Evolutionary conservation across 2,888 invertebrate genomes (phyloP), one percentile per base, ranked within the genome.

Genomic region (Isoperla grammatica): DNA sequence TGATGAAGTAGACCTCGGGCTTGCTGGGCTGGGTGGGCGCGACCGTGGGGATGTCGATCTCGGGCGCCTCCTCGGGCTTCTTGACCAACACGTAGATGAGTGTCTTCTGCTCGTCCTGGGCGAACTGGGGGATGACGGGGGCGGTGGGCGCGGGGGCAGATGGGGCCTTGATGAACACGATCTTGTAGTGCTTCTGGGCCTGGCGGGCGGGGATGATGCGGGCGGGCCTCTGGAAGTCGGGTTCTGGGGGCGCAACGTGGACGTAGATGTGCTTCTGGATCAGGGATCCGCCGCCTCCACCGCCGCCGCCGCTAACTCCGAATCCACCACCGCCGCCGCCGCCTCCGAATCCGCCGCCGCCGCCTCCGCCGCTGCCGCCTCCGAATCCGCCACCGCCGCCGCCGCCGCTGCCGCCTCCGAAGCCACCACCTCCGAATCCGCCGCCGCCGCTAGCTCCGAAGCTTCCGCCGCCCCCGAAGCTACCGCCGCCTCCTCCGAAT

Each of bases 121-220:
- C 86, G 37, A 87, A 75, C 35, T 60, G 59, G 8, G 90, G 90
- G 66, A 91, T 89, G 65, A 88, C 82, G 65, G 91, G 91, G 1
- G 86, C 90, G 64, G 87, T 85, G 63, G 90, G 90, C 62, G 88
- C 84, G 63, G 90, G 90, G 63, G 90, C 84, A 68, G 90, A 84
- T 69, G 92, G 91, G 59, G 91, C 91, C 80, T 92, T 92, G 77
- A 92, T 92, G 83, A 92, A 92, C 78, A 92, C 90, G 74, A 92
- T 92, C 74, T 92, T 92, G 83, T 92, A 90, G 75, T 91, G 90
- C 71, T 91, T 91, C 76, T 90, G 90, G 48, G 90, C 81, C 66
- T 87, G 86, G 55, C 86, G 85, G 1, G 84, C 78, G 13, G 81
- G 79, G 5, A 77, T 76, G 67, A 88, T 83, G 11, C 56, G 56